phyloP scores from a whole-genome alignment of 2,888 invertebrate genomes.

The Machimus rusticus region DNA sequence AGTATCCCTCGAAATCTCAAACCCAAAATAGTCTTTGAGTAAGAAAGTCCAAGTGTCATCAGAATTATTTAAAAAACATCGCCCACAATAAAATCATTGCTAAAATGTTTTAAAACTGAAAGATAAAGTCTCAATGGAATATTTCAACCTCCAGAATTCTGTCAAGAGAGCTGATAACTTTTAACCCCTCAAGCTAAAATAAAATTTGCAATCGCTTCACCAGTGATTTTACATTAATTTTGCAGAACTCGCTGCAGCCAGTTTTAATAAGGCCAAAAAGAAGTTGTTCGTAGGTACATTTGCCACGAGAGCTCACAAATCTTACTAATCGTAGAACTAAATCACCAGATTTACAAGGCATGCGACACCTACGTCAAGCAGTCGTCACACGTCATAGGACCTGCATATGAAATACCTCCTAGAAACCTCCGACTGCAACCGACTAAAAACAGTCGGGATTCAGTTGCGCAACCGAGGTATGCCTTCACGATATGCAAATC shows the following conservation, averaged over 20 bases:
- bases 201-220: neutral
- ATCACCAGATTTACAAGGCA: neutral
- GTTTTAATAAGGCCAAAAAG: neutral
- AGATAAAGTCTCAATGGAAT: neutral
- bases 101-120: neutral
- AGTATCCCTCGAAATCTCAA: neutral
- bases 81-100: neutral
- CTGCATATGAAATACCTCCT: neutral
- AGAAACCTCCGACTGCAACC: neutral
- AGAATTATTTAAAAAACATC: neutral
- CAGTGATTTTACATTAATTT: neutral
- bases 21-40: neutral
- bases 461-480: neutral
- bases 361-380: neutral
- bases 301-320: neutral
- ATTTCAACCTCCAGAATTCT: neutral
- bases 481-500: slow-evolving; percentile 10
- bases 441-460: neutral
- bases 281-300: neutral
- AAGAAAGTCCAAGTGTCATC: neutral
- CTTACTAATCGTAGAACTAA: neutral
- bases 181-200: neutral
- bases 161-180: neutral
- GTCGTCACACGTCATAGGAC: neutral
- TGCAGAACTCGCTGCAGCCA: neutral